Percentiles rank a stretch among this genome's conserved stretches.
Conservation (phyloP, 2,797 vertebrate species). For the Cichlasoma orientale region DNA sequence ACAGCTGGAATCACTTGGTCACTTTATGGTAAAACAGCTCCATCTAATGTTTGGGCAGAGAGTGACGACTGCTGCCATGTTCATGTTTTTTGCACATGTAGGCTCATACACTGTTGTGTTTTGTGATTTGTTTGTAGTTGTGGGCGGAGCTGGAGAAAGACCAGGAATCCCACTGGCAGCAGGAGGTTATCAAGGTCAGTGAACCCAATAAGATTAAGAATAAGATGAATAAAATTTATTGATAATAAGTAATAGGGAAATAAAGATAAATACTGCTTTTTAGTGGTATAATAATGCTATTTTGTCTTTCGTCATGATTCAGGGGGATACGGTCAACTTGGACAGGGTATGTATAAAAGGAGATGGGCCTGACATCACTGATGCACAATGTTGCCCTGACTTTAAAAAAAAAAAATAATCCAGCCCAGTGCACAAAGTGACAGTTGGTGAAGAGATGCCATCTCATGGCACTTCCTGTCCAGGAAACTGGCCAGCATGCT, state of each 20-base stretch:
- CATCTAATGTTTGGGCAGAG: background rate
- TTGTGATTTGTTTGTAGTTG: slow-evolving; percentile 29
- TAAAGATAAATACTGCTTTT: background rate
- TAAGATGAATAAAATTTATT: background rate
- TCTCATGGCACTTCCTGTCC: slow-evolving; percentile 61
- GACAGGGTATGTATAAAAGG: slow-evolving; percentile 58
- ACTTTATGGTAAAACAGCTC: too few species aligned
- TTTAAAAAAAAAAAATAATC: slow-evolving; percentile 16
- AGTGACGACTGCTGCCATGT: background rate
- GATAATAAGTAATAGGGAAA: background rate
- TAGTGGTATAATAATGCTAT: slow-evolving; percentile 31
- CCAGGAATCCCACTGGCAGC: slow-evolving; percentile 70
- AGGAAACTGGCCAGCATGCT: slow-evolving; percentile 49
- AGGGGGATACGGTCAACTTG: slow-evolving; percentile 60
- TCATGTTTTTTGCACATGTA: background rate
- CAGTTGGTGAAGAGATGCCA: slow-evolving; percentile 71
- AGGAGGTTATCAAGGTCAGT: slow-evolving; percentile 70
- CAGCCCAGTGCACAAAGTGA: slow-evolving; percentile 55
- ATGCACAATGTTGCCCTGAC: slow-evolving; percentile 16
- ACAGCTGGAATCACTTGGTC: too few species aligned
- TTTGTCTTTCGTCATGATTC: slow-evolving; percentile 57
- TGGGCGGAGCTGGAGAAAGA: slow-evolving; percentile 57
- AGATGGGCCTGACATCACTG: background rate
- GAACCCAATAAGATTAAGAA: background rate
- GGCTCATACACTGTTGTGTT: background rate